These are phyloP conservation scores for Anas platyrhynchos DNA, from an alignment of 2,113 vertebrate genomes.

Conservation along the genomic window DNA sequence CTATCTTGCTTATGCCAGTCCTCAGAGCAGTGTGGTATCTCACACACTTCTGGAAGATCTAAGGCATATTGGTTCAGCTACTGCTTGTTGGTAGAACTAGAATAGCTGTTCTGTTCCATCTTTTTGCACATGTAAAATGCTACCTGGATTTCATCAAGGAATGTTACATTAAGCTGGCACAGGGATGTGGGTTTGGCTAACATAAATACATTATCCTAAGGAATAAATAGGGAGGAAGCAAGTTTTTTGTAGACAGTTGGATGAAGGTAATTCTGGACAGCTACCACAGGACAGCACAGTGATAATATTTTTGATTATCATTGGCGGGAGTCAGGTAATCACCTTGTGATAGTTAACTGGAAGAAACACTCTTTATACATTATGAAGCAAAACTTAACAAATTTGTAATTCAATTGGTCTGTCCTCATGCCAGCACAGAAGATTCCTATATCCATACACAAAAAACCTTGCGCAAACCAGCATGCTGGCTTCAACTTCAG, in stretches of 20 bases:
- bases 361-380: background rate
- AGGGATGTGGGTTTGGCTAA: fast-evolving
- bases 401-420: background rate
- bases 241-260: background rate
- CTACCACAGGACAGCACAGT: background rate
- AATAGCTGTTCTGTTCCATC: background rate
- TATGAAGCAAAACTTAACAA: background rate
- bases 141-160: background rate
- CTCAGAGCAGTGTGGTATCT: background rate
- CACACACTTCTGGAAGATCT: background rate
- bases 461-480: background rate
- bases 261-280: background rate
- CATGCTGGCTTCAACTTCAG: background rate
- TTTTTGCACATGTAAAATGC: background rate
- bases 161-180: background rate
- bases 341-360: background rate
- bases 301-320: background rate
- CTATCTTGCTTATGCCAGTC: background rate
- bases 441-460: background rate
- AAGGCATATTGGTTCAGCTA: background rate
- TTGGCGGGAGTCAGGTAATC: background rate
- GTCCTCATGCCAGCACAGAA: background rate
- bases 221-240: background rate
- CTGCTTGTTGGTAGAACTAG: background rate
- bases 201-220: background rate